Evolutionary conservation across 2,888 invertebrate species (phyloP), one percentile per base, ranked within the genome.

Genomic region (Diarsia brunnea): DNA sequence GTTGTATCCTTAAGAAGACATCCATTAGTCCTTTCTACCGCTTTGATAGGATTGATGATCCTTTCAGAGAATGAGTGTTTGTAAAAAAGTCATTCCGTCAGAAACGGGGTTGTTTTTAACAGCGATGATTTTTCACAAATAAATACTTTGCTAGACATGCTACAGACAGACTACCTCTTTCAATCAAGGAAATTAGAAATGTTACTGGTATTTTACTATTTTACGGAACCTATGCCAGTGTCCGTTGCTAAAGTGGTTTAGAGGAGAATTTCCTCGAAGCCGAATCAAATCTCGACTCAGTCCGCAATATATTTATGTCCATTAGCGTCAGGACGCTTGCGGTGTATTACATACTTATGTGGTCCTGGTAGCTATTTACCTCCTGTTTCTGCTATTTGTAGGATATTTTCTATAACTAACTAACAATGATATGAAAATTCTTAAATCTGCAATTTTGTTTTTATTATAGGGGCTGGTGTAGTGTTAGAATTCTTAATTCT

Each of bases 301-400:
- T 38, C n/a, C 27, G 58, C 66, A 69, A 78, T 79, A 82, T 82
- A 82, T 82, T 82, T 69, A 75, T 71, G 71, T 82, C 69, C 66
- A 72, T 82, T 82, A 82, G 79, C 65, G 69, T 63, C 47, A 53
- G 71, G 70, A 55, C 61, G 24, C 75, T 58, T 72, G 51, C 66
- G 53, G 74, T 49, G 61, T 63, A 69, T 43, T 67, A 51, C 21
- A 66, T 69, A 63, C 43, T 51, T 66, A 78, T 64, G 49, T 63
- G 55, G 31, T 73, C 49, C 63, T 72, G 43, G 47, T 77, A 67
- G 27, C 12, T 31, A 38, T 38, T 38, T 38, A 16, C 55, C 24
- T 58, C 21, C 14, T 38, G 21, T 63, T 47, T 31, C 14, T 63
- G 24, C 11, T 21, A 70, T 60, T 69, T 58, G 31, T 38, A 14